Base-by-base conservation (phyloP, 2,888 invertebrate species). In the Sipha maydis region DNA sequence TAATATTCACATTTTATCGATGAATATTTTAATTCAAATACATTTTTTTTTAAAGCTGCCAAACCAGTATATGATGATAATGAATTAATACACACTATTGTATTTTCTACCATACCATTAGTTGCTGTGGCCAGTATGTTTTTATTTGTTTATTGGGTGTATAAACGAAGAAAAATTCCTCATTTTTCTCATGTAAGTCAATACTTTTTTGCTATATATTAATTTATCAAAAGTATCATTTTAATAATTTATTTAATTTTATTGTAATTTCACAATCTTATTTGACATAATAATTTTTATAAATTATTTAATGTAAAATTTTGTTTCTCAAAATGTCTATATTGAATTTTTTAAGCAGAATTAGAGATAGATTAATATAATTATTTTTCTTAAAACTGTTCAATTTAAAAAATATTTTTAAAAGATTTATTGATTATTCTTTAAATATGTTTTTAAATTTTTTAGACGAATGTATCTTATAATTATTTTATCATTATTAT, bases 181-280 rank as follows among this genome's bases (percentile, higher is more conserved):
- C 80, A 88, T 21, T 88, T 88, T 80, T 80, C 88, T 38, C 88
- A 88, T 82, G 88, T 88, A 88, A 88, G 88, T 88, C 80, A 67
- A 73, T 75, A 28, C 1, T 67, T n/a, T 56, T 2, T 17, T 31
- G 4, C 25, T 77, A n/a, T 25, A 48, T n/a, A 48, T 76, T 75
- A 11, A 11, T 41, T n/a, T 21, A 34, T 25, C 2, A 28, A 17
- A 17, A 19, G 14, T 75, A 48, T 17, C 48, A n/a, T 76, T n/a
- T 14, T 73, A 73, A 34, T 21, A 41, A 48, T 25, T 41, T 76
- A n/a, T n/a, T 41, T 1, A 14, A 14, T n/a, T 41, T 41, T 25
- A 31, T 25, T 17, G 25, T 34, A 41, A 41, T 1, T 48, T 14
- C 11, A 48, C 11, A 48, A 48, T 48, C 48, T 48, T 48, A 11